Conservation (phyloP, 2,797 vertebrate species). For the Aldrovandia affinis region DNA sequence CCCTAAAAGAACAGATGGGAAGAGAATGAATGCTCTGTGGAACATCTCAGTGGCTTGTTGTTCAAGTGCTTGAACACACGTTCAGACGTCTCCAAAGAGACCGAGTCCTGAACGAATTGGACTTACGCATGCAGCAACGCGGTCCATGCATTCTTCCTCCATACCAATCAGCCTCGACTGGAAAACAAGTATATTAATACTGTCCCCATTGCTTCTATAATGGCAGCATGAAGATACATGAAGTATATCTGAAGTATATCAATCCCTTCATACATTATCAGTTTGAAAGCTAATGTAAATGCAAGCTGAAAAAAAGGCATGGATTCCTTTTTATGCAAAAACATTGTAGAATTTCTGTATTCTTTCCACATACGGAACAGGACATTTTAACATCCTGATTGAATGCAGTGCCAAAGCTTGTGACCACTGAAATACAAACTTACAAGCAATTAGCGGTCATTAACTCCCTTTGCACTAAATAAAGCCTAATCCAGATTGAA, state of each 20-base stretch:
- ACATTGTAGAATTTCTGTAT: not conserved
- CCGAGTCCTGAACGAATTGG: not conserved
- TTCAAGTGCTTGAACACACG: conserved; percentile 46
- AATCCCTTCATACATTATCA: not conserved
- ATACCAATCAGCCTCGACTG: not conserved
- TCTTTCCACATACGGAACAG: not conserved
- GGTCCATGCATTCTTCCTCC: not conserved
- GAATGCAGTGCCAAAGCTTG: not conserved
- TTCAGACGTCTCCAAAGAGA: conserved; percentile 37
- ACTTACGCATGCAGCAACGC: not conserved
- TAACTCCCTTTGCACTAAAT: not conserved
- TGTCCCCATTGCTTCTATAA: not conserved
- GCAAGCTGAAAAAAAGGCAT: not conserved
- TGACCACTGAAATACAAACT: not conserved
- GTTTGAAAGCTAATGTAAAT: not conserved
- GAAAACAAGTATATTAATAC: not conserved
- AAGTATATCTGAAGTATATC: not conserved
- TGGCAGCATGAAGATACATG: not conserved
- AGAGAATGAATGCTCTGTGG: conserved; percentile 48
- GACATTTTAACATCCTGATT: not conserved
- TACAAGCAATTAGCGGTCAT: not conserved
- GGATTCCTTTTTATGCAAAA: not conserved
- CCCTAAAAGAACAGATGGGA: conserved; percentile 56
- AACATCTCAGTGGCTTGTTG: conserved; percentile 54
- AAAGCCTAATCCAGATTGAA: conserved; percentile 12